Evolutionary conservation across 2,113 vertebrate genomes (phyloP).

Genomic region (Ranitomeya variabilis): DNA sequence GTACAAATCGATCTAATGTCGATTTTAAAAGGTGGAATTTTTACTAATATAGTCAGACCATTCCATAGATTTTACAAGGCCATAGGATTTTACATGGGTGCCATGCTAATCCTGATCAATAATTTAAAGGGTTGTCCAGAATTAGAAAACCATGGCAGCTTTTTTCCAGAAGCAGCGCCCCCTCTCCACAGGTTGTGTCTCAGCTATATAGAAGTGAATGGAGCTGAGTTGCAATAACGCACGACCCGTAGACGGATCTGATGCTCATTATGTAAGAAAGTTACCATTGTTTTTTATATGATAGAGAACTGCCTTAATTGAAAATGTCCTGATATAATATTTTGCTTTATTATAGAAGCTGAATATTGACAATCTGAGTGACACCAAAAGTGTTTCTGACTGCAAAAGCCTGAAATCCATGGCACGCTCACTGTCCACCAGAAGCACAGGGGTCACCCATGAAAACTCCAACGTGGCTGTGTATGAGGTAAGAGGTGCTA

Average conservation of each 20-base stretch:
- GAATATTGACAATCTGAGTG: slow-evolving; percentile 77
- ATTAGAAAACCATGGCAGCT: no score
- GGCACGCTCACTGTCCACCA: slow-evolving; percentile 71
- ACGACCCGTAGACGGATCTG: no score
- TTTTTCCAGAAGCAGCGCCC: not conserved
- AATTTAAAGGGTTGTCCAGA: no score
- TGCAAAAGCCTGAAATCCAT: slow-evolving; percentile 72
- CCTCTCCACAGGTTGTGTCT: not conserved
- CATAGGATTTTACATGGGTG: no score
- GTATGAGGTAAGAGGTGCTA: slow-evolving; percentile 74
- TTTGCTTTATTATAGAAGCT: slow-evolving; percentile 71
- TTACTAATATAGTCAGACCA: no score
- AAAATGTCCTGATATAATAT: not conserved
- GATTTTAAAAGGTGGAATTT: no score
- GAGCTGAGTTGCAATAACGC: not conserved
- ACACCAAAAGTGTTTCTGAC: slow-evolving; percentile 73
- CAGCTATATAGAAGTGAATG: not conserved
- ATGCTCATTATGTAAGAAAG: no score
- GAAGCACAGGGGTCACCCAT: slow-evolving; percentile 71
- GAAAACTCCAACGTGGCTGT: slow-evolving; percentile 83
- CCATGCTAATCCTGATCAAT: no score
- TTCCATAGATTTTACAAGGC: no score
- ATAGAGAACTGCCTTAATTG: no score
- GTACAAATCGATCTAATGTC: no score
- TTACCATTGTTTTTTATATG: no score